A percentile compares a stretch with the other conserved stretches of the same genome.
phyloP scores from a whole-genome alignment of 2,113 vertebrate genomes.

The Archilochus colubris region DNA sequence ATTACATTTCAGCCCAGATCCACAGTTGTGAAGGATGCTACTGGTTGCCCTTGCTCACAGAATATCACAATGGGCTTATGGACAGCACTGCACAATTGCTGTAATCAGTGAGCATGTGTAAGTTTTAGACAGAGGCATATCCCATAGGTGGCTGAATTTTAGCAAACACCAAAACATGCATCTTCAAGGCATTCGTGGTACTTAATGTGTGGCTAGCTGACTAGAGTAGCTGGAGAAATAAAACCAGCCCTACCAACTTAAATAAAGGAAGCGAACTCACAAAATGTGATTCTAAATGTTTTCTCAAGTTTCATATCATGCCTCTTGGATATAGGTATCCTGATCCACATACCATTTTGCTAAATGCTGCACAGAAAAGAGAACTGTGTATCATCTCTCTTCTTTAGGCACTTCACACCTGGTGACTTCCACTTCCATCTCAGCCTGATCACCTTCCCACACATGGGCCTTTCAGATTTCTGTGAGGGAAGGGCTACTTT shows the following conservation, averaged over 20 bases:
- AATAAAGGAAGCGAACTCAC: not conserved
- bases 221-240: not conserved
- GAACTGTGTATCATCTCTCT: not conserved
- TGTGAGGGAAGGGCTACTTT: not conserved
- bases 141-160: conserved; percentile 48
- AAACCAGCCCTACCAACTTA: not conserved
- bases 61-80: not conserved
- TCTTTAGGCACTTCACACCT: not conserved
- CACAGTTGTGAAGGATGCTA: not conserved
- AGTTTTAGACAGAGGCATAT: conserved; percentile 17
- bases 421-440: not conserved
- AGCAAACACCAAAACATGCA: not conserved
- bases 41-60: conserved; percentile 17
- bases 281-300: not conserved
- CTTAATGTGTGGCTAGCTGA: not conserved
- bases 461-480: not conserved
- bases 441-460: not conserved
- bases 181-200: not conserved
- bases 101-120: not conserved
- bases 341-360: not conserved
- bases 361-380: not conserved
- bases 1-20: not conserved
- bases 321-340: not conserved
- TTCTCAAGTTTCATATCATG: not conserved
- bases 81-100: conserved; percentile 17